Evolutionary conservation across 2,113 vertebrate genomes (phyloP).

Genomic region (Oreochromis spilurus): DNA sequence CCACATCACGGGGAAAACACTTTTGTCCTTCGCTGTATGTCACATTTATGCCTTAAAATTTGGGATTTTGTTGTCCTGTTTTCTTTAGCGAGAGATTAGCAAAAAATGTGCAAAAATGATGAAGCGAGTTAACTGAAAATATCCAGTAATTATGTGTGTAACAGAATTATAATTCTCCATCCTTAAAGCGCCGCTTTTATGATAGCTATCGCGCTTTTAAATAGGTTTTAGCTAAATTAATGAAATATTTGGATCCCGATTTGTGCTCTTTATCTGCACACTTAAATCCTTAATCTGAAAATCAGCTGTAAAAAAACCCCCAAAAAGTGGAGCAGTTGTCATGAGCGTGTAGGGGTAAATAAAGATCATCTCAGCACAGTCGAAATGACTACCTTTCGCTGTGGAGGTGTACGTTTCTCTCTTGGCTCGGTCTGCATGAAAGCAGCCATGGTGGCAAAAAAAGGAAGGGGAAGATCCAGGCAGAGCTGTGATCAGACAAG

Average conservation of each 20-base stretch:
- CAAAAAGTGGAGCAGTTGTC: slow-evolving; percentile 18
- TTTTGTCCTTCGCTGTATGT: slow-evolving; percentile 11
- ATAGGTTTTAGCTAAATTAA: background rate
- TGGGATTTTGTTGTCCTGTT: slow-evolving; percentile 16
- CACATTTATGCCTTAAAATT: slow-evolving; percentile 10
- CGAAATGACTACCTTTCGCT: background rate
- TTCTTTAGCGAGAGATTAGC: background rate
- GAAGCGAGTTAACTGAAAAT: slow-evolving; percentile 26
- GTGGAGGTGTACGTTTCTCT: background rate
- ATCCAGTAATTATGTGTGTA: slow-evolving; percentile 15
- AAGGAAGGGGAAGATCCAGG: slow-evolving; percentile 28
- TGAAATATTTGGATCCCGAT: slow-evolving; percentile 15
- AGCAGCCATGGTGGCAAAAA: slow-evolving; percentile 2
- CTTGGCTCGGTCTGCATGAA: slow-evolving; percentile 14
- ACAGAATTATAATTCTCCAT: slow-evolving; percentile 12
- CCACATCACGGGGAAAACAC: slow-evolving; percentile 14
- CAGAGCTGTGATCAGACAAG: slow-evolving; percentile 67
- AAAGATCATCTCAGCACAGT: background rate
- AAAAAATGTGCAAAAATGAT: background rate
- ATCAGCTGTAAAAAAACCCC: background rate
- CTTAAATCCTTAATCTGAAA: slow-evolving; percentile 42
- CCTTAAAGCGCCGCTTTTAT: background rate
- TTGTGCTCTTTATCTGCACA: slow-evolving; percentile 17
- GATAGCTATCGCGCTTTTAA: background rate
- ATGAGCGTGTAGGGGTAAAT: background rate